phyloP scores from a whole-genome alignment of 2,888 invertebrate species.

The Ischnura elegans region DNA sequence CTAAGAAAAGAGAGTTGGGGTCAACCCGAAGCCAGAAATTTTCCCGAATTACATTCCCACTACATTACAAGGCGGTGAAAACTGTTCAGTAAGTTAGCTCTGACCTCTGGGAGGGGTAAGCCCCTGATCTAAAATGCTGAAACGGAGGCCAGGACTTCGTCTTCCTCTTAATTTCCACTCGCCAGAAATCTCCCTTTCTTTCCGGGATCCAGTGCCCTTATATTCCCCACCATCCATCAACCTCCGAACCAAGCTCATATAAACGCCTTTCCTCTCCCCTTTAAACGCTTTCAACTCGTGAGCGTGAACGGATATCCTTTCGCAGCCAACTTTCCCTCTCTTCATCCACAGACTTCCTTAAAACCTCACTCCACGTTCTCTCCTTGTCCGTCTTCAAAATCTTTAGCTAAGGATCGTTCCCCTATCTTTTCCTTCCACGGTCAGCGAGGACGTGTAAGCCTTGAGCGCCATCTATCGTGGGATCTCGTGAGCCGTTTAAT shows the following conservation, averaged over 20 bases:
- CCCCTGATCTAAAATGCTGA: not conserved
- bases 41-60: not conserved
- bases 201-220: not conserved
- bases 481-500: conserved; percentile 24
- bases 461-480: not conserved
- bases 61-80: not conserved
- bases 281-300: not conserved
- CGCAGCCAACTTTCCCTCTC: not conserved
- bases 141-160: not conserved
- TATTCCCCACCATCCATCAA: not conserved
- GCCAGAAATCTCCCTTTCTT: not conserved
- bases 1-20: not conserved
- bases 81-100: too few species aligned
- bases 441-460: not conserved
- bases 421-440: not conserved
- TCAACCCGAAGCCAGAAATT: not conserved
- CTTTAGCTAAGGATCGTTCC: too few species aligned
- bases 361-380: too few species aligned
- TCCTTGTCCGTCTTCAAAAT: too few species aligned
- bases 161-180: conserved; percentile 7
- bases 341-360: too few species aligned
- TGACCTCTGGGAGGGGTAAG: not conserved
- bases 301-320: not conserved
- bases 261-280: not conserved
- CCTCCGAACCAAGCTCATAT: not conserved